Percentiles rank a stretch among this genome's conserved stretches.
These are phyloP conservation scores for Anarhynchus alexandrinus DNA, from an alignment of 2,113 vertebrate genomes.

Conservation along the genomic window DNA sequence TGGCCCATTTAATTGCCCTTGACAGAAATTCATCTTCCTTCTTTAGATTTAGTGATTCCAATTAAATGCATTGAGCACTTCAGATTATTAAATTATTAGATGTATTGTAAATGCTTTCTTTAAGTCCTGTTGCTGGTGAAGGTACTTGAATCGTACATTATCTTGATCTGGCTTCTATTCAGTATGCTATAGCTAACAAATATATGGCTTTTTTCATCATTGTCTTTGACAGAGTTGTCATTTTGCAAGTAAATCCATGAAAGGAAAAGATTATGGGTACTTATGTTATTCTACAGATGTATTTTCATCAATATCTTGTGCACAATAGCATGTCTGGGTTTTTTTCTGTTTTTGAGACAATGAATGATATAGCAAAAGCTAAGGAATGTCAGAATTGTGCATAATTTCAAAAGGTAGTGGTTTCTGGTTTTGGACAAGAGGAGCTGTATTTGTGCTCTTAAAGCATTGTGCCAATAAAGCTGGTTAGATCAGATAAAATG, in stretches of 20 bases:
- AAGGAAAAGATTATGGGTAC: neutral
- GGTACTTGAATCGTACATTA: neutral
- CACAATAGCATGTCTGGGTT: neutral
- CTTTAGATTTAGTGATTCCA: neutral
- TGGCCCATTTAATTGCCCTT: neutral
- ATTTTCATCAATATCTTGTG: neutral
- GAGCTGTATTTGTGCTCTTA: neutral
- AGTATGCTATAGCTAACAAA: neutral
- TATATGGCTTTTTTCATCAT: neutral
- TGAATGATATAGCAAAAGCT: neutral
- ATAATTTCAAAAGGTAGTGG: neutral
- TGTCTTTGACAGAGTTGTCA: neutral
- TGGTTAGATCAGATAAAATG: neutral
- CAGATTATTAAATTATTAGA: neutral
- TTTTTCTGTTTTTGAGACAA: neutral
- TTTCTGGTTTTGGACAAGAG: neutral
- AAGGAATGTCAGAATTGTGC: neutral
- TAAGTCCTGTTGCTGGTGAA: neutral
- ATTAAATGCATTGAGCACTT: neutral
- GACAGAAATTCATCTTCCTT: neutral
- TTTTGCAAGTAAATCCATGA: neutral
- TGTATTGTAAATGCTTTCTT: neutral
- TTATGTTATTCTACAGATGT: neutral
- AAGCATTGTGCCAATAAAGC: neutral
- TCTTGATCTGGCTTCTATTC: neutral